Evolutionary conservation across 2,888 invertebrate genomes (phyloP).

Genomic region (Phalangium opilio): DNA sequence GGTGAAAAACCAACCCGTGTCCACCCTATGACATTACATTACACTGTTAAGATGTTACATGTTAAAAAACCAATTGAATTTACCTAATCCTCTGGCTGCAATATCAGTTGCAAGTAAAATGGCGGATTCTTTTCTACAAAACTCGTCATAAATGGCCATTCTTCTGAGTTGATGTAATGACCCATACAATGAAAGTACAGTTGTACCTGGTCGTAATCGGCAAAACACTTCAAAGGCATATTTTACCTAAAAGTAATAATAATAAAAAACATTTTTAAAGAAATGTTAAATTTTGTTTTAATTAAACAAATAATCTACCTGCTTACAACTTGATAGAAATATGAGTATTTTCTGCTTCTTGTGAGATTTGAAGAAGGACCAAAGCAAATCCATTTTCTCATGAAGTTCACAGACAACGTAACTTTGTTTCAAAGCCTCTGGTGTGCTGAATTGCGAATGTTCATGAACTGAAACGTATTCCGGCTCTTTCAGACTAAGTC

Average conservation of each 20-base stretch:
- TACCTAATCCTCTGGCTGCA: constrained; percentile 74
- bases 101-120: constrained; percentile 94
- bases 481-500: constrained; percentile 77
- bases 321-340: constrained; percentile 90
- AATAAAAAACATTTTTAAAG: constrained; percentile 30
- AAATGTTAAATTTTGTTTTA: neutral
- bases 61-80: constrained; percentile 1
- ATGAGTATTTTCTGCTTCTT: constrained; percentile 78
- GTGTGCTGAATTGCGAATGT: constrained; percentile 60
- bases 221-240: constrained; percentile 76
- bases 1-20: constrained; percentile 1
- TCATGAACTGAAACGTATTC: constrained; percentile 85
- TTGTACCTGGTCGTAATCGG: constrained; percentile 69
- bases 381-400: constrained; percentile 77
- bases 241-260: constrained; percentile 47
- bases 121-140: constrained; percentile 64
- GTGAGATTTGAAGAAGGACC: constrained; percentile 91
- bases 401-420: constrained; percentile 79
- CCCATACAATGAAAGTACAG: constrained; percentile 77
- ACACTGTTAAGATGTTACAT: neutral
- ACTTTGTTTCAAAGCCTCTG: constrained; percentile 69
- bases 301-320: constrained; percentile 44
- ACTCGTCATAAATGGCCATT: constrained; percentile 78
- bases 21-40: neutral
- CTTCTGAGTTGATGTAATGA: constrained; percentile 78